These are phyloP conservation scores for Ceriagrion tenellum DNA, from an alignment of 2,888 invertebrate genomes.

Conservation along the genomic window DNA sequence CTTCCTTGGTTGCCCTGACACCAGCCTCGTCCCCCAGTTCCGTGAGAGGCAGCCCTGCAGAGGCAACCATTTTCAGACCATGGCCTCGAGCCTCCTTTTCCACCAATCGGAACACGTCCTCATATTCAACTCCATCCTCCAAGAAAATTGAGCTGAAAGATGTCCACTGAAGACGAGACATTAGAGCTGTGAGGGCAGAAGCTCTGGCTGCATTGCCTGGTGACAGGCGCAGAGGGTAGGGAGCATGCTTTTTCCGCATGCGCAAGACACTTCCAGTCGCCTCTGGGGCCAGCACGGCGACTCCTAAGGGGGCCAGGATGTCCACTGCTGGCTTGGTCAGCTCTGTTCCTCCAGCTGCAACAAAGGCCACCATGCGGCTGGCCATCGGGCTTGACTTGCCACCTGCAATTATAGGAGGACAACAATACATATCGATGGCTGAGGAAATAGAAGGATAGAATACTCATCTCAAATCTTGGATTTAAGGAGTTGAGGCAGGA, in stretches of 20 bases:
- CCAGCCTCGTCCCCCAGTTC: conserved; percentile 50
- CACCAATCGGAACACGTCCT: conserved; percentile 70
- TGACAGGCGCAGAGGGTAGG: conserved; percentile 71
- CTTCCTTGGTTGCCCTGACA: neutral
- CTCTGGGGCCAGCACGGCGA: conserved; percentile 71
- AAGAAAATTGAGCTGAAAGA: conserved; percentile 70
- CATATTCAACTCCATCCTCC: conserved; percentile 71
- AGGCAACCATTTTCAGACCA: conserved; percentile 23
- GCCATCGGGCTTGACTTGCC: conserved; percentile 24
- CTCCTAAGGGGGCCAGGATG: conserved; percentile 70
- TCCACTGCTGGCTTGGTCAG: conserved; percentile 70
- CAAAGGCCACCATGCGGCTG: conserved; percentile 69
- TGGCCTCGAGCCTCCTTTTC: conserved; percentile 64
- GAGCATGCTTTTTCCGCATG: conserved; percentile 70
- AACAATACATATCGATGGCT: neutral
- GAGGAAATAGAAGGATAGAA: too few species aligned
- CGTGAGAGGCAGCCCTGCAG: conserved; percentile 50
- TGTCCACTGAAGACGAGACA: conserved; percentile 68
- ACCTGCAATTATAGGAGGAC: neutral
- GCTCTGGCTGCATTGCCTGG: conserved; percentile 69
- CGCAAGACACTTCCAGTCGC: conserved; percentile 70
- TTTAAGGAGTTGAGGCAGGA: too few species aligned
- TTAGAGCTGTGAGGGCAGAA: conserved; percentile 68
- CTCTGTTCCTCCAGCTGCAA: conserved; percentile 70
- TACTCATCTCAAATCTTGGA: too few species aligned